Percentiles rank a stretch among this genome's conserved stretches.
Evolutionary conservation across 2,888 invertebrate species (phyloP).

Genomic region (Graphium colonna): DNA sequence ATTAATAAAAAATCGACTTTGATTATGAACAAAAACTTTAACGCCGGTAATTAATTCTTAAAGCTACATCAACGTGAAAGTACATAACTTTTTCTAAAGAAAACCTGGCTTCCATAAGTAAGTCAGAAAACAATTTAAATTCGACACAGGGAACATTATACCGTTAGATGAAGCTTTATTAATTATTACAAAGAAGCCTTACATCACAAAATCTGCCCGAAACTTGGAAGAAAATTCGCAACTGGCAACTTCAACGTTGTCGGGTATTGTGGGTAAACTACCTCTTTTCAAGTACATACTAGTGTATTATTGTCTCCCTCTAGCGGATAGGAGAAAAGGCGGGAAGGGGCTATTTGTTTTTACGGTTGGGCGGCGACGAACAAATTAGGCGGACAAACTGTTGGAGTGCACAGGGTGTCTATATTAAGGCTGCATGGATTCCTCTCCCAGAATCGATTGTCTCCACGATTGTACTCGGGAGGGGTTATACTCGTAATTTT

Average conservation of each 20-base stretch:
- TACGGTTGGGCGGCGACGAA: constrained; percentile 75
- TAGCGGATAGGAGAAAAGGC: constrained; percentile 58
- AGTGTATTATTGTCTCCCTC: constrained; percentile 64
- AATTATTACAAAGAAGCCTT: constrained; percentile 73
- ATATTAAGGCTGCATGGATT: constrained; percentile 69
- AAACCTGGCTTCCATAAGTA: constrained; percentile 55
- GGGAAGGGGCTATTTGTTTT: constrained; percentile 74
- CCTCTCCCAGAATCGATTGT: constrained; percentile 67
- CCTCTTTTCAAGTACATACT: constrained; percentile 51
- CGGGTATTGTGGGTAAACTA: constrained; percentile 53
- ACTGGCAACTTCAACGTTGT: constrained; percentile 54
- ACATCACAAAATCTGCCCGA: constrained; percentile 54
- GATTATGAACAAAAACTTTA: no score
- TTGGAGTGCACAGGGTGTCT: constrained; percentile 75
- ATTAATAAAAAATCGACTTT: no score
- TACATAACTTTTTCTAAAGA: no score
- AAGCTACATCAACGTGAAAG: no score
- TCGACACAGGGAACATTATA: constrained; percentile 59
- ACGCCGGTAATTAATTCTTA: no score
- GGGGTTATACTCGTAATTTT: constrained; percentile 72
- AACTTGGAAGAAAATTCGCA: constrained; percentile 68
- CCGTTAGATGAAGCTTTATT: constrained; percentile 69
- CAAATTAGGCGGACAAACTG: constrained; percentile 80
- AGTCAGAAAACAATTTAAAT: constrained; percentile 73
- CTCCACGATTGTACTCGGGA: constrained; percentile 58